A percentile compares a stretch with the other conserved stretches of the same genome.
These are phyloP conservation scores for Dryas iulia DNA, from an alignment of 1,140 invertebrate genomes.

Conservation along the genomic window DNA sequence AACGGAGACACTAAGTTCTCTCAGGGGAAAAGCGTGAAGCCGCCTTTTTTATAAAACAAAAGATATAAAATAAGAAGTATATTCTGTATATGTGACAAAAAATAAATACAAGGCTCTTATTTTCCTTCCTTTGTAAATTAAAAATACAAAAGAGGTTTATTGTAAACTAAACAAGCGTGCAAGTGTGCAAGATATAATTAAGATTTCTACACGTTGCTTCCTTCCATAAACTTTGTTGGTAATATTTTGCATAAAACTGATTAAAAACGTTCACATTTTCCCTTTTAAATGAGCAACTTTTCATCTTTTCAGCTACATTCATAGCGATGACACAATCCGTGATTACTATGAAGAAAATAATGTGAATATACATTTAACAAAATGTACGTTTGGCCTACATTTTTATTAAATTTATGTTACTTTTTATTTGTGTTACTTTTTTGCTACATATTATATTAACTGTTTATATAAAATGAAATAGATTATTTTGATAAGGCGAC, in stretches of 20 bases:
- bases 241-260: not conserved
- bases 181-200: not conserved
- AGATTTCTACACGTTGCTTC: not conserved
- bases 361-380: not conserved
- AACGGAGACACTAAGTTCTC: no score
- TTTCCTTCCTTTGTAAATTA: not conserved
- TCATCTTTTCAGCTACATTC: constrained; percentile 11
- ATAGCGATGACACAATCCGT: not conserved
- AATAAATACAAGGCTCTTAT: no score
- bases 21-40: no score
- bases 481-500: no score
- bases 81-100: no score
- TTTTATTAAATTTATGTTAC: constrained; percentile 1
- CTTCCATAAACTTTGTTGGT: not conserved
- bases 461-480: not conserved
- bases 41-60: no score
- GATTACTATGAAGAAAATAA: constrained; percentile 8
- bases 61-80: no score
- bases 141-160: not conserved
- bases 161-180: not conserved
- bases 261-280: not conserved
- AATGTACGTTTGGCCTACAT: not conserved
- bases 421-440: not conserved
- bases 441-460: not conserved
- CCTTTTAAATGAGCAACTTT: constrained; percentile 12